These are phyloP conservation scores for Adelges cooleyi DNA, from an alignment of 1,140 invertebrate genomes.

Conservation along the genomic window DNA sequence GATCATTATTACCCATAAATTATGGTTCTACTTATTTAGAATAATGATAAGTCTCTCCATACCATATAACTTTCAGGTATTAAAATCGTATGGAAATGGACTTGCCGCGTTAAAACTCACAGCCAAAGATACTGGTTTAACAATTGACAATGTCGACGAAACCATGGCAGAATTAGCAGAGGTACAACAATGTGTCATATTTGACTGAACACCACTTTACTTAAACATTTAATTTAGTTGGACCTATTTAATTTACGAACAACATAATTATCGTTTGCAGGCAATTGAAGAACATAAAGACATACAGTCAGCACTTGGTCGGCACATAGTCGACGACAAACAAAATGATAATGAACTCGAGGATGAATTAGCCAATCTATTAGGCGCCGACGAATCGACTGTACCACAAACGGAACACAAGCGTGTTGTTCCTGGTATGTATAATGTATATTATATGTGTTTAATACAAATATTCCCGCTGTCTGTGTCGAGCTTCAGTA, in stretches of 20 bases:
- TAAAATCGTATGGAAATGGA: constrained; percentile 9
- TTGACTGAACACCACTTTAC: too few species aligned
- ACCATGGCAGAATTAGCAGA: constrained; percentile 26
- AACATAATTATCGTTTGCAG: too few species aligned
- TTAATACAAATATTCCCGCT: too few species aligned
- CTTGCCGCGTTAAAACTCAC: constrained; percentile 16
- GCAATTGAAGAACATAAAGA: constrained; percentile 14
- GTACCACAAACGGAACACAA: background rate
- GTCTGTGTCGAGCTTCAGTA: too few species aligned
- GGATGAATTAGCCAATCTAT: constrained; percentile 10
- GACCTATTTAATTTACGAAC: too few species aligned
- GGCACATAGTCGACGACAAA: background rate
- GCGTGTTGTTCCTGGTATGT: background rate
- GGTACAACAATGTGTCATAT: background rate
- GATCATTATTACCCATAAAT: too few species aligned
- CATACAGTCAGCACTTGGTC: constrained; percentile 11
- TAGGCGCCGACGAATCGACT: background rate
- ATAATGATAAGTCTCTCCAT: too few species aligned
- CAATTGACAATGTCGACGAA: constrained; percentile 26
- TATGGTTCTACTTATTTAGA: too few species aligned
- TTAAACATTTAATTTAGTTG: too few species aligned
- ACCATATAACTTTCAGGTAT: background rate
- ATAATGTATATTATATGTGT: too few species aligned
- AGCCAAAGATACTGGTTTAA: constrained; percentile 6
- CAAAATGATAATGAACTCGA: constrained; percentile 19